phyloP scores from a whole-genome alignment of 2,797 vertebrate genomes.

The Bufotes viridis region DNA sequence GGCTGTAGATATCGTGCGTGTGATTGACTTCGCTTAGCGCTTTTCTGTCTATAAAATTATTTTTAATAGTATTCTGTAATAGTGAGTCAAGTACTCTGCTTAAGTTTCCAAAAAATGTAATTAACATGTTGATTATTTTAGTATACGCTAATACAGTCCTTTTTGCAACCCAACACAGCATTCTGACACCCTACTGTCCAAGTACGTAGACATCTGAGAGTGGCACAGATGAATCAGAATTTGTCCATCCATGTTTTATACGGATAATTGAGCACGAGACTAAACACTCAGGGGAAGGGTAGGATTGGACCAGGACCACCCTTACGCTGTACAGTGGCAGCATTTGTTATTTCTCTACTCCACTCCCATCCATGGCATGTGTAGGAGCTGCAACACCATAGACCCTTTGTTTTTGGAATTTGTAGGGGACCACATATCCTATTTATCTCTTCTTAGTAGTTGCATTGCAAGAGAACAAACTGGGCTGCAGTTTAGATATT shows the following conservation, averaged over 20 bases:
- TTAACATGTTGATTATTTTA: background rate
- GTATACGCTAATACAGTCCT: background rate
- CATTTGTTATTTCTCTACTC: too few relatives aligned
- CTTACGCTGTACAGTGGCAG: background rate
- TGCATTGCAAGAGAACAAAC: too few relatives aligned
- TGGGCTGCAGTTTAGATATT: too few relatives aligned
- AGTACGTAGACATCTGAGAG: background rate
- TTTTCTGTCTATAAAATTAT: background rate
- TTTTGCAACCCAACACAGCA: background rate
- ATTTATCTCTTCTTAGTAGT: too few relatives aligned
- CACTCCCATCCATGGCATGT: too few relatives aligned
- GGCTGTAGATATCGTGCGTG: background rate
- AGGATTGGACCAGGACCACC: background rate
- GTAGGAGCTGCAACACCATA: too few relatives aligned
- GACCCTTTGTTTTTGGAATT: too few relatives aligned
- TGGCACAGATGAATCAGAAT: background rate
- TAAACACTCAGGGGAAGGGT: background rate
- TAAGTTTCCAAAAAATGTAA: background rate
- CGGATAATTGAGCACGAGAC: background rate
- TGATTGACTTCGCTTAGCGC: background rate
- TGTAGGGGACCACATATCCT: too few relatives aligned
- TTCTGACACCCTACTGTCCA: background rate
- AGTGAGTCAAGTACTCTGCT: background rate
- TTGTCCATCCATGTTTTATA: background rate
- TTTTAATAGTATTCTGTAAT: constrained; percentile 14